These are phyloP conservation scores for Neodiprion fabricii DNA, from an alignment of 1,140 invertebrate genomes.

Conservation along the genomic window DNA sequence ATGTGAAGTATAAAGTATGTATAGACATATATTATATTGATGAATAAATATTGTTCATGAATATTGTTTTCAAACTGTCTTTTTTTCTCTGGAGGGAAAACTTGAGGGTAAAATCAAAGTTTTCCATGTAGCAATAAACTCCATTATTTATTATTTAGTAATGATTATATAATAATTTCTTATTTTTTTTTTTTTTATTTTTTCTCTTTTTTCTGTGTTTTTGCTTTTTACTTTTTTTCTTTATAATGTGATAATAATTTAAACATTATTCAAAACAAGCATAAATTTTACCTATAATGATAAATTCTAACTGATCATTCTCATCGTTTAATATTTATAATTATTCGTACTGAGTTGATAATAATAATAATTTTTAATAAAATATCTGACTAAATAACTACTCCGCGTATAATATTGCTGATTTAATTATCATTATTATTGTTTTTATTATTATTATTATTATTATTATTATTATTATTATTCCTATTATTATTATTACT, in stretches of 20 bases:
- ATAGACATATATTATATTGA: not conserved
- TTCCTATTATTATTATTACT: not conserved
- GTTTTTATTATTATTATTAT: not conserved
- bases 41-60: not conserved
- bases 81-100: not conserved
- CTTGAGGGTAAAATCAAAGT: not conserved
- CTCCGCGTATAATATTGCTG: constrained; percentile 35
- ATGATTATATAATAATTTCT: constrained; percentile 38
- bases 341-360: constrained; percentile 32
- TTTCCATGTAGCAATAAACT: constrained; percentile 35
- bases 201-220: not conserved
- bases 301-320: constrained; percentile 34
- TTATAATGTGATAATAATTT: constrained; percentile 33
- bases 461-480: not conserved
- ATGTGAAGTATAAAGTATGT: not conserved
- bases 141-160: constrained; percentile 46
- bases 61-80: not conserved
- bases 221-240: not conserved
- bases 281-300: constrained; percentile 29
- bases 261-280: constrained; percentile 39
- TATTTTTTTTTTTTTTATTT: constrained; percentile 1
- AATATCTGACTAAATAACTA: constrained; percentile 39
- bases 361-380: constrained; percentile 36
- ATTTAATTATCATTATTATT: constrained; percentile 14
- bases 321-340: constrained; percentile 23